A percentile compares a stretch with the other conserved stretches of the same genome.
Conservation (phyloP, 2,113 vertebrate genomes). For the Alligator sinensis region DNA sequence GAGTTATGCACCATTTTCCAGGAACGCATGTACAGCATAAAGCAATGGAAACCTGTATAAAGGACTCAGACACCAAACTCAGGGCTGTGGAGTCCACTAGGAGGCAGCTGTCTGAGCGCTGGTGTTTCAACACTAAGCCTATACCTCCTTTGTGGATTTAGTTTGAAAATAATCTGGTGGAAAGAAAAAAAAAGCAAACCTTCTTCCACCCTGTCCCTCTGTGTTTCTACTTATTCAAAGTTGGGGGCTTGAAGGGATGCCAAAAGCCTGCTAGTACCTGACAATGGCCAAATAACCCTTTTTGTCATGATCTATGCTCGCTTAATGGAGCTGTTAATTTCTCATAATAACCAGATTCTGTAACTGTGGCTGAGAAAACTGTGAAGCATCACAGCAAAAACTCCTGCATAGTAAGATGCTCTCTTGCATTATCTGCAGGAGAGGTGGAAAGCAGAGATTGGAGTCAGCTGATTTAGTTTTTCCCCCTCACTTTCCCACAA, state of each 20-base stretch:
- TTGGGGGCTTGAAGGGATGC: not conserved
- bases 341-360: rapidly evolving
- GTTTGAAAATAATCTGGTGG: not conserved
- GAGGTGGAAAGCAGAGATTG: not conserved
- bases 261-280: not conserved
- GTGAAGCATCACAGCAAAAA: rapidly evolving
- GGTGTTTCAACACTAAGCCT: too few relatives aligned
- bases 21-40: too few relatives aligned
- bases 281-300: not conserved
- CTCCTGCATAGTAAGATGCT: not conserved
- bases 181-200: not conserved
- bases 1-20: too few relatives aligned
- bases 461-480: not conserved
- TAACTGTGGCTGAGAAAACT: not conserved
- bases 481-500: rapidly evolving
- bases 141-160: too few relatives aligned
- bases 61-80: too few relatives aligned
- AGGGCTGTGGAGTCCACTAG: too few relatives aligned
- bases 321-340: too few relatives aligned
- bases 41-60: too few relatives aligned
- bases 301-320: too few relatives aligned
- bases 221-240: not conserved
- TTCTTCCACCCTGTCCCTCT: not conserved
- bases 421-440: not conserved
- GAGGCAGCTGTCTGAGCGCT: too few relatives aligned